phyloP scores from a whole-genome alignment of 2,888 invertebrate genomes.

The Trypoxylon attenuatum region DNA sequence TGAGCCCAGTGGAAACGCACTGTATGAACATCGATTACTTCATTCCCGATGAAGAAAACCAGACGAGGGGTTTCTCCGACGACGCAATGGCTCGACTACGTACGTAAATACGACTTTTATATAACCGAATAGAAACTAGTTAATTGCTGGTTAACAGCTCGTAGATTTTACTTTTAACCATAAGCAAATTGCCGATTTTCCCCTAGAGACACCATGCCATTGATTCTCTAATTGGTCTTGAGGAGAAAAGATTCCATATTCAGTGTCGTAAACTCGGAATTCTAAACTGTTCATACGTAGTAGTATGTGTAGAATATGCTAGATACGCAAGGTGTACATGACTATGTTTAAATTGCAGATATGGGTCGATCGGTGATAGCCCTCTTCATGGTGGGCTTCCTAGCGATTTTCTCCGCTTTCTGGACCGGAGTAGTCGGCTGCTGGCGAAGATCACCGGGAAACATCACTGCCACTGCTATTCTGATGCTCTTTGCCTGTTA shows the following conservation, averaged over 20 bases:
- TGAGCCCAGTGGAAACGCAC: slow-evolving; percentile 95
- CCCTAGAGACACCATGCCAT: no score
- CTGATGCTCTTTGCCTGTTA: slow-evolving; percentile 91
- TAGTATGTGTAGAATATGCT: no score
- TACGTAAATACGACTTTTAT: slow-evolving; percentile 75
- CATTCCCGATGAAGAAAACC: slow-evolving; percentile 91
- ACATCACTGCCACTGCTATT: slow-evolving; percentile 95
- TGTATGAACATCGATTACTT: slow-evolving; percentile 97
- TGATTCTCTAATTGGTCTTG: no score
- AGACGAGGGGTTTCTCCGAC: slow-evolving; percentile 86
- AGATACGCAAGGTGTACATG: background rate
- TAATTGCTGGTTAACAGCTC: no score
- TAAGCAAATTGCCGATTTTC: no score
- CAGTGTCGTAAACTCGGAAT: no score
- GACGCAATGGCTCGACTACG: slow-evolving; percentile 90
- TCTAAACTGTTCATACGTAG: no score
- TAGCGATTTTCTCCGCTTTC: slow-evolving; percentile 93
- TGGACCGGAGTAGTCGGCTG: slow-evolving; percentile 98
- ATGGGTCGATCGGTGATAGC: slow-evolving; percentile 96
- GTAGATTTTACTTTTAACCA: no score
- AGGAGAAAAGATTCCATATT: no score
- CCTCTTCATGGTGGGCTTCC: slow-evolving; percentile 93
- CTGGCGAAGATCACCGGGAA: slow-evolving; percentile 95
- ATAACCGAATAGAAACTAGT: background rate
- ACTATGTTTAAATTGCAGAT: slow-evolving; percentile 72